Evolutionary conservation across 35 echinoderm and acorn worm species (phyloP).

Genomic region (Patiria miniata): DNA sequence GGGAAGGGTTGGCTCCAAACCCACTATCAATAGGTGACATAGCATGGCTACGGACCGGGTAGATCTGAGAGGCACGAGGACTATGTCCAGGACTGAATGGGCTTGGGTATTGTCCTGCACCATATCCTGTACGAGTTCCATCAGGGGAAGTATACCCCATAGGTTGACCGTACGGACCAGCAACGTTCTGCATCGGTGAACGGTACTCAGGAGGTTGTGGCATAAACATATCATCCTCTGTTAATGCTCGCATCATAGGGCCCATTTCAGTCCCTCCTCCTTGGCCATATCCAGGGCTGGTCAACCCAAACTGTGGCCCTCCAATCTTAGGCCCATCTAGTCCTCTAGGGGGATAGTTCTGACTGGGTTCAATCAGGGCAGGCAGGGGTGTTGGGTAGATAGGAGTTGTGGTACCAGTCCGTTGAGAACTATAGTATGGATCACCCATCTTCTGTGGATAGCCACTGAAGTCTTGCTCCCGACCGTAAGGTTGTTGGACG

Average conservation of each 20-base stretch:
- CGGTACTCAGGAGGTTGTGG: slow-evolving; percentile 12
- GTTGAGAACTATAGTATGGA: slow-evolving; percentile 26
- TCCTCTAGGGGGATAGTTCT: slow-evolving; percentile 1
- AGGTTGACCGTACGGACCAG: slow-evolving; percentile 8
- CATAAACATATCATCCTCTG: slow-evolving; percentile 66
- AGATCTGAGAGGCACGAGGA: slow-evolving; percentile 39
- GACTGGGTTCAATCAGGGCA: background rate
- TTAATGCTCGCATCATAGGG: slow-evolving; percentile 86
- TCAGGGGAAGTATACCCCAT: slow-evolving; percentile 29
- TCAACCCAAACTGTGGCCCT: slow-evolving; percentile 4
- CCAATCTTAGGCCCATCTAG: slow-evolving; percentile 65
- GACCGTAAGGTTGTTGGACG: background rate
- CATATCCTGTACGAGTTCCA: background rate
- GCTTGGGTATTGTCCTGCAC: slow-evolving; percentile 34
- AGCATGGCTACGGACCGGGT: slow-evolving; percentile 40
- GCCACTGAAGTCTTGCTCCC: slow-evolving; percentile 3
- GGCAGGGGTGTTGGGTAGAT: slow-evolving; percentile 19
- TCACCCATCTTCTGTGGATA: slow-evolving; percentile 32
- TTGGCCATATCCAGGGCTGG: background rate
- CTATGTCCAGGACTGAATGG: slow-evolving; percentile 64
- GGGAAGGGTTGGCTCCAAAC: slow-evolving; percentile 37
- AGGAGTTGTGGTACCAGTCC: background rate
- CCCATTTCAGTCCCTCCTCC: slow-evolving; percentile 47
- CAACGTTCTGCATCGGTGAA: background rate
- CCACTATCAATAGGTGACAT: slow-evolving; percentile 24